Percentiles rank a stretch among this genome's conserved stretches.
Conservation (phyloP, 2,797 vertebrate species). For the Enteromius radiatus region DNA sequence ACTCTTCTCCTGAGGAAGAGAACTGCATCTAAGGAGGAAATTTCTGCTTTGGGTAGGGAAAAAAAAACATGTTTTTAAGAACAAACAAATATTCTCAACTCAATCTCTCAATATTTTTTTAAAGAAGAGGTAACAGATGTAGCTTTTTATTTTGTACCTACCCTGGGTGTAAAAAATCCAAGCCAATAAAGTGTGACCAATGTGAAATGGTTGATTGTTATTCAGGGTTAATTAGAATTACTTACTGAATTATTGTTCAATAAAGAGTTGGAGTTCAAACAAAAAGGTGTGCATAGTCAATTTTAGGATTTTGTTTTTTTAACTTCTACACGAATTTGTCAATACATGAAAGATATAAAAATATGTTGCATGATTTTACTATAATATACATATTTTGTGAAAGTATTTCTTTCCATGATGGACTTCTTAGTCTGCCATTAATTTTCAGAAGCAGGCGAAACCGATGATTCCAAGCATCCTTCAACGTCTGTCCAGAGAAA, state of each 20-base stretch:
- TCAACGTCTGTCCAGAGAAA: slow-evolving; percentile 27
- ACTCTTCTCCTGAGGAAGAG: slow-evolving; percentile 76
- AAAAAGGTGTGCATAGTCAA: background rate
- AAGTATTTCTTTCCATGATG: background rate
- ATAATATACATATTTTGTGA: background rate
- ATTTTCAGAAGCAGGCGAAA: background rate
- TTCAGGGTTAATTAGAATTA: background rate
- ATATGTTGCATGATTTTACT: background rate
- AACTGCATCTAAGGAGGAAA: slow-evolving; percentile 53
- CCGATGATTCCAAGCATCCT: background rate
- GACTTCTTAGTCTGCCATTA: background rate
- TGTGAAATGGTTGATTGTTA: background rate
- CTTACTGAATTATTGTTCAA: background rate
- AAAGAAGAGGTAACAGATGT: background rate
- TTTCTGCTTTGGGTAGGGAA: slow-evolving; percentile 75
- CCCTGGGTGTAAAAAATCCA: background rate
- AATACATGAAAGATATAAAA: background rate
- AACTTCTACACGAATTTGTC: background rate
- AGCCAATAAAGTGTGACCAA: background rate
- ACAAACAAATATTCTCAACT: background rate
- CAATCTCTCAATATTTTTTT: background rate
- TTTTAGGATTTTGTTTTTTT: background rate
- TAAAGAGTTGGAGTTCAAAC: too few relatives aligned
- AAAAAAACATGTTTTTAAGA: background rate
- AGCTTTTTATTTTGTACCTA: background rate